Evolutionary conservation across 2,888 invertebrate species (phyloP).

Genomic region (Idaea dimidiata): DNA sequence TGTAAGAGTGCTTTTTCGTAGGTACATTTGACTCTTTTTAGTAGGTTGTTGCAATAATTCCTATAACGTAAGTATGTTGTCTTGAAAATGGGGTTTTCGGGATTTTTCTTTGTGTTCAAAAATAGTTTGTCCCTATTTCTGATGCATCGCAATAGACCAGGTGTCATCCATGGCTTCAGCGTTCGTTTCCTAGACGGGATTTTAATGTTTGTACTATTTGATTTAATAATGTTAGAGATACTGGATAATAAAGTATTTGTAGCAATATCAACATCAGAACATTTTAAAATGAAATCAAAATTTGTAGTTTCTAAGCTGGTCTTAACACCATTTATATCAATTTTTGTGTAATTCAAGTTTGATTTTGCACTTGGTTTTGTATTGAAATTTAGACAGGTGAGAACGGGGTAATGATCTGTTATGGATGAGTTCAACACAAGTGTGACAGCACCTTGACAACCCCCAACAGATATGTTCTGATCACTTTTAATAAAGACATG

Average conservation of each 20-base stretch:
- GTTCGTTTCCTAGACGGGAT: constrained; percentile 2
- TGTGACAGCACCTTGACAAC: not conserved
- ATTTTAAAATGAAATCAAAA: constrained; percentile 1
- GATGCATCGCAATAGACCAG: too few species aligned
- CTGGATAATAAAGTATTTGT: not conserved
- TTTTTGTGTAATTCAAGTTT: too few species aligned
- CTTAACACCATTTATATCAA: not conserved
- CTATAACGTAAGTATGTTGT: constrained; percentile 11
- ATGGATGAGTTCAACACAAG: not conserved
- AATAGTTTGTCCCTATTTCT: constrained; percentile 9
- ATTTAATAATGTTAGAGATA: not conserved
- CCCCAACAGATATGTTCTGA: not conserved
- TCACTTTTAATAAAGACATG: constrained; percentile 8
- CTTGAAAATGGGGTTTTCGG: constrained; percentile 4
- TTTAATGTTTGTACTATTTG: too few species aligned
- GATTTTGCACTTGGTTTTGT: not conserved
- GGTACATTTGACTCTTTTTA: constrained; percentile 10
- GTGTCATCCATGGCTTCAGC: constrained; percentile 16
- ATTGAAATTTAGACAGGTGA: not conserved
- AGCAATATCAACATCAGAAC: not conserved
- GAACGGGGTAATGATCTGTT: too few species aligned
- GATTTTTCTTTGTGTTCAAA: constrained; percentile 3
- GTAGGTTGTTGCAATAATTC: constrained; percentile 6
- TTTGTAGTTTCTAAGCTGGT: not conserved
- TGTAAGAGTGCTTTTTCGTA: constrained; percentile 4